Conservation (phyloP, 2,797 vertebrate genomes). For the Sciurus vulgaris region DNA sequence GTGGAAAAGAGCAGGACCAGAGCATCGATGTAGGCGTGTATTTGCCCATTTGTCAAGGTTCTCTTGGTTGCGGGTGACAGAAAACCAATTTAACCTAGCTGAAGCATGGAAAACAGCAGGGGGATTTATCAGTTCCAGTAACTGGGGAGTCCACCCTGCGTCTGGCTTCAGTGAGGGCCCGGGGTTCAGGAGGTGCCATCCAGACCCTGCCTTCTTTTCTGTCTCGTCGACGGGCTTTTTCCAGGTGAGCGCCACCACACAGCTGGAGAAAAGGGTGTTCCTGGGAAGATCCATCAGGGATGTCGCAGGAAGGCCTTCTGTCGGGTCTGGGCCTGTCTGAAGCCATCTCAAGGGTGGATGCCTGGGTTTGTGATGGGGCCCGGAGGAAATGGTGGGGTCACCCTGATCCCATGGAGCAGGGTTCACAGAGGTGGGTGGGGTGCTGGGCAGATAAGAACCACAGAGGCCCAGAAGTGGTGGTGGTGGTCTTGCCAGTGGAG, state of each 20-base stretch:
- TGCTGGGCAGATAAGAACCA: not conserved
- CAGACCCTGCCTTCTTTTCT: not conserved
- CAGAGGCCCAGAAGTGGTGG: not conserved
- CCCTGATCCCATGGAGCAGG: not conserved
- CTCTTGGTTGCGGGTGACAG: slow-evolving; percentile 21
- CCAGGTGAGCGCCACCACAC: not conserved
- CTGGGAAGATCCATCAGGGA: not conserved
- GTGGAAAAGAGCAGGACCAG: not conserved
- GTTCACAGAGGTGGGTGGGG: not conserved
- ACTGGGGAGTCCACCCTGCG: not conserved
- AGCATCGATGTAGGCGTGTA: not conserved
- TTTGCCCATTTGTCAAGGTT: not conserved
- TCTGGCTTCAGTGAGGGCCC: not conserved
- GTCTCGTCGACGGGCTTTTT: not conserved
- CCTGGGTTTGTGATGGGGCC: not conserved
- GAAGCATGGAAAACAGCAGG: not conserved
- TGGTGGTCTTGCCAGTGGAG: not conserved
- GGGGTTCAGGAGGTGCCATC: not conserved
- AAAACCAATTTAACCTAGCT: not conserved
- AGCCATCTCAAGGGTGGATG: not conserved
- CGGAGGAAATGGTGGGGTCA: not conserved
- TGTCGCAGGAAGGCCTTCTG: not conserved
- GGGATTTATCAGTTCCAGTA: not conserved
- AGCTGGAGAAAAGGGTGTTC: not conserved
- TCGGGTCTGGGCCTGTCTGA: not conserved